Evolutionary conservation across 2,888 invertebrate species (phyloP), one percentile per base, ranked within the genome.

Genomic region (Lepidonotus clava): DNA sequence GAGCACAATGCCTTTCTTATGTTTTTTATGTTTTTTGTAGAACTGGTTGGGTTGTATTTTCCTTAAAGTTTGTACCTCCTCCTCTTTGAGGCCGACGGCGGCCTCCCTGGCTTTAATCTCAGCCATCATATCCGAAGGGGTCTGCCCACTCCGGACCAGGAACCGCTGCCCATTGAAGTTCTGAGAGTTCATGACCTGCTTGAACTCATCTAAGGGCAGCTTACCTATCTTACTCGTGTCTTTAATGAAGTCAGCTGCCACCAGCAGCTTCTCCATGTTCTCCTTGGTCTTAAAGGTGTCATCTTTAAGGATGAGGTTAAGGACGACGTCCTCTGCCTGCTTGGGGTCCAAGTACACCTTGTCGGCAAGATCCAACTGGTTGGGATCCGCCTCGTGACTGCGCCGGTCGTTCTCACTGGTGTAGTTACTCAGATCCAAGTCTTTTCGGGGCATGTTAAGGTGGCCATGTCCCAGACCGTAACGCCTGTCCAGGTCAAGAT

Each of bases 231-330:
- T 41, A 28, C 46, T 46, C 18, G 80, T 80, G 46, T 46, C 80
- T 28, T 80, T 80, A 32, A 80, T 80, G 24, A 80, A 80, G 18
- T 46, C 46, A 21, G 51, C 80, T 0, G 80, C 80, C 80, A 80
- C 80, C 11, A 80, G 80, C 11, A 80, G 80, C 32, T 80, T 80
- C 32, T 80, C 80, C 28, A 80, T 46, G 51, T 80, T 80, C 41
- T 46, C 80, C 32, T 46, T 41, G 32, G 51, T 28, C 51, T 46
- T 41, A n/a, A 80, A 80, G 51, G 51, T 80, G 34, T 80, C 80
- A 28, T 80, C 80, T 24, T 41, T 46, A 46, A 80, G 80, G 28
- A 80, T 41, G 8, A 28, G 40, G 2, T 46, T 51, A 14, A 46
- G 46, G 11, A 46, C 51, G 5, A 34, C 51, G 11, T 46, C 51